Percentiles rank a stretch among this genome's conserved stretches.
These are phyloP conservation scores for Thripadectes ignobilis DNA, from an alignment of 2,797 vertebrate species.

Conservation along the genomic window DNA sequence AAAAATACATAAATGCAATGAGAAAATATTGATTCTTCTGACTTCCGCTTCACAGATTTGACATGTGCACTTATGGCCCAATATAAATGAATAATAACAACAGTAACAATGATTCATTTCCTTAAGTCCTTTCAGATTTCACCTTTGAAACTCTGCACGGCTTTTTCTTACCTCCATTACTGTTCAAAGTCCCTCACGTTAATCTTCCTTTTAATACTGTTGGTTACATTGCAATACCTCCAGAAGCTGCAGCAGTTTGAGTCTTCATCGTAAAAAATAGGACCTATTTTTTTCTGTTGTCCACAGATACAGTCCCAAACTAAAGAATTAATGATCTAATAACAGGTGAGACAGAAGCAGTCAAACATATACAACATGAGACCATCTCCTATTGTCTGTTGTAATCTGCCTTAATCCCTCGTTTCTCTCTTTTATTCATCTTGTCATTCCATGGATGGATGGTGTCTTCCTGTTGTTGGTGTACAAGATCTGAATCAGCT, in stretches of 20 bases:
- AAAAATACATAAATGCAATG: constrained; percentile 50
- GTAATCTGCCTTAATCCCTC: background rate
- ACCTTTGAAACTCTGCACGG: background rate
- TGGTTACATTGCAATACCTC: background rate
- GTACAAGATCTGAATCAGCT: background rate
- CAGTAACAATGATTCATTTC: constrained; percentile 37
- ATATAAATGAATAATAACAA: constrained; percentile 54
- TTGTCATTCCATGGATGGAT: background rate
- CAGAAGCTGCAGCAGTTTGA: background rate
- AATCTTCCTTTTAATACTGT: constrained; percentile 17
- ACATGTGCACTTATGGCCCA: constrained; percentile 33
- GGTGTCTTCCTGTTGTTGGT: background rate
- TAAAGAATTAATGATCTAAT: constrained; percentile 1
- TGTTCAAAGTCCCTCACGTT: constrained; percentile 4
- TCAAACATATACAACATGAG: background rate
- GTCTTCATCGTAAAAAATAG: background rate
- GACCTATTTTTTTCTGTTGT: background rate
- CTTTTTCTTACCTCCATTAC: background rate
- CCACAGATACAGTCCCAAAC: background rate
- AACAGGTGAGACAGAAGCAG: background rate
- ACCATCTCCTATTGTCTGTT: background rate
- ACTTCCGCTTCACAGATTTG: background rate
- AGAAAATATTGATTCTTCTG: constrained; percentile 62
- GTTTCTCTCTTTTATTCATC: background rate
- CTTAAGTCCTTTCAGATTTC: background rate